These are phyloP conservation scores for Rhopalosiphum padi DNA, from an alignment of 1,140 invertebrate species.

Conservation along the genomic window DNA sequence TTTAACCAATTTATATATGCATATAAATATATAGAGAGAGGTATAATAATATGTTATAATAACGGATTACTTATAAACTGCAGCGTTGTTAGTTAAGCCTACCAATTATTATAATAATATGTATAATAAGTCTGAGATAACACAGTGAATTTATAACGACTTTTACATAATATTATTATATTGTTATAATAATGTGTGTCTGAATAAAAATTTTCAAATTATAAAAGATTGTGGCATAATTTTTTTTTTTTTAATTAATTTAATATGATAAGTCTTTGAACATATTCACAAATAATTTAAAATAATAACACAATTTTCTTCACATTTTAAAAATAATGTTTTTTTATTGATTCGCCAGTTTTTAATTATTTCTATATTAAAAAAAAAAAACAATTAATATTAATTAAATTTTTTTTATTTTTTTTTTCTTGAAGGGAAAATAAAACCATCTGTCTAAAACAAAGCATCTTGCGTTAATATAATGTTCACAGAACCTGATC, in stretches of 20 bases:
- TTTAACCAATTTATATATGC: neutral
- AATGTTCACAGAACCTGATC: neutral
- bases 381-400: neutral
- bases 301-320: neutral
- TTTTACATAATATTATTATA: constrained; percentile 20
- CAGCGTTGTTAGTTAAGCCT: neutral
- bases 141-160: neutral
- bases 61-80: neutral
- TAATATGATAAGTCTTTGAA: neutral
- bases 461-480: neutral
- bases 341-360: neutral
- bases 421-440: neutral
- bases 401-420: neutral
- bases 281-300: neutral
- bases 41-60: neutral
- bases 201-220: neutral
- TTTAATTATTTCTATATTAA: neutral
- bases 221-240: neutral
- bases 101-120: neutral
- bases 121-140: neutral
- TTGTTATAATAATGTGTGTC: neutral
- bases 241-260: neutral
- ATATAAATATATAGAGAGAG: neutral
- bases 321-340: neutral
- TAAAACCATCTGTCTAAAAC: neutral